Percentiles rank a stretch among this genome's conserved stretches.
Conservation (phyloP, 2,888 invertebrate species). For the Hyppa rectilinea region DNA sequence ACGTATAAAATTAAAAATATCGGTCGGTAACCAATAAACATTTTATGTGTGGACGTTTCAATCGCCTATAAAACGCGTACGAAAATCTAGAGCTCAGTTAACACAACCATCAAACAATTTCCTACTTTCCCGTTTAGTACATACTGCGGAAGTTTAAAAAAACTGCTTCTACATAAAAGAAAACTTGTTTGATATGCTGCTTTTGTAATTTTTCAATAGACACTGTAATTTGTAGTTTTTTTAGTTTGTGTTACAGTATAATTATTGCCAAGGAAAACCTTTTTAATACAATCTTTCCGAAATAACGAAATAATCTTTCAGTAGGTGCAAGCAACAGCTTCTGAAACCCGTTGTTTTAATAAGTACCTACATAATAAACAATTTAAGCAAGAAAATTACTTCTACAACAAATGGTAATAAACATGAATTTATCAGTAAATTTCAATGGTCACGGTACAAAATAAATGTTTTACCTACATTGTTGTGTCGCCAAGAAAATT, state of each 20-base stretch:
- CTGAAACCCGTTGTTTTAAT: constrained; percentile 7
- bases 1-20: constrained; percentile 62
- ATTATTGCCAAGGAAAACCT: not conserved
- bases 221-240: not conserved
- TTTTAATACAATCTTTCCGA: not conserved
- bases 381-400: constrained; percentile 7
- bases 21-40: constrained; percentile 65
- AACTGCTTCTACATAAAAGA: constrained; percentile 11
- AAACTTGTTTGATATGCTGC: not conserved
- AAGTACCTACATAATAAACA: not conserved
- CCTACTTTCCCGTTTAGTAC: constrained; percentile 65
- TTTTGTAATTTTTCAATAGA: not conserved
- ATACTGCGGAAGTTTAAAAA: constrained; percentile 65
- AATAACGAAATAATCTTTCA: constrained; percentile 13
- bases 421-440: constrained; percentile 10
- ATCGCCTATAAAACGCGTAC: constrained; percentile 67
- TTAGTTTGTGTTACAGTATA: not conserved
- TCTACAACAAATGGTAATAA: constrained; percentile 13
- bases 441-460: constrained; percentile 27
- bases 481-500: constrained; percentile 39
- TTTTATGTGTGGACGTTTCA: constrained; percentile 68
- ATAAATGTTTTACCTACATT: constrained; percentile 43
- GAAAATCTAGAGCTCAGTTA: constrained; percentile 71
- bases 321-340: not conserved
- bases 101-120: constrained; percentile 70